These are phyloP conservation scores for Drosophila santomea DNA, from an alignment of 1,140 invertebrate species.

Conservation along the genomic window DNA sequence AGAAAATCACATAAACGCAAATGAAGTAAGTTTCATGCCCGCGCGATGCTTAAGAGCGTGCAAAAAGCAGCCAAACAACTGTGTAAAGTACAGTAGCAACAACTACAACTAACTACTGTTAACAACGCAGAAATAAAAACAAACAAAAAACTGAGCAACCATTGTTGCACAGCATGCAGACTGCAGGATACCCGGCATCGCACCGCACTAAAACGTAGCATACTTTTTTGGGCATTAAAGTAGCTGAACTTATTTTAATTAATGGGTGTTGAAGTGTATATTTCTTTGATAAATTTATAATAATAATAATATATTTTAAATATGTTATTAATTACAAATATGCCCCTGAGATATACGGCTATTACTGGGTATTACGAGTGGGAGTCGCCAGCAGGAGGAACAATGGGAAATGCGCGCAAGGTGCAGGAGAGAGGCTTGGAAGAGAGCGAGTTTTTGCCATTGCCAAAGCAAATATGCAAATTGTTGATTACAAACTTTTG, in stretches of 20 bases:
- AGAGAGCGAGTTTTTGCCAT: constrained; percentile 59
- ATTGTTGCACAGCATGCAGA: background rate
- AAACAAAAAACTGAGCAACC: constrained; percentile 4
- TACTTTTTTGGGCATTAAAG: background rate
- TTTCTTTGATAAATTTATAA: no score
- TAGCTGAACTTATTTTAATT: no score
- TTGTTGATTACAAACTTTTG: constrained; percentile 83
- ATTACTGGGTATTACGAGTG: constrained; percentile 26
- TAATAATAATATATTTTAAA: no score
- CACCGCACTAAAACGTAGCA: background rate
- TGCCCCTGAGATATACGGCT: background rate
- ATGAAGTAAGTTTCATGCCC: constrained; percentile 80
- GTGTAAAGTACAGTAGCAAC: constrained; percentile 44
- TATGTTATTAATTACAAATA: background rate
- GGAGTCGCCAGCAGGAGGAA: constrained; percentile 39
- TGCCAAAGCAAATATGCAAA: constrained; percentile 84
- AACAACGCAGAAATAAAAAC: constrained; percentile 40
- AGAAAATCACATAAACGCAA: constrained; percentile 81
- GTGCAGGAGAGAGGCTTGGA: constrained; percentile 58
- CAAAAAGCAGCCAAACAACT: constrained; percentile 62
- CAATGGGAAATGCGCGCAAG: constrained; percentile 62
- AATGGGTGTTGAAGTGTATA: no score
- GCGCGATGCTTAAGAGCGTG: constrained; percentile 75
- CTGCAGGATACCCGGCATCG: background rate
- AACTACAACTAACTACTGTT: constrained; percentile 57